A percentile compares a stretch with the other conserved stretches of the same genome.
phyloP scores from a whole-genome alignment of 2,113 vertebrate genomes.

The Ariopsis seemanni region DNA sequence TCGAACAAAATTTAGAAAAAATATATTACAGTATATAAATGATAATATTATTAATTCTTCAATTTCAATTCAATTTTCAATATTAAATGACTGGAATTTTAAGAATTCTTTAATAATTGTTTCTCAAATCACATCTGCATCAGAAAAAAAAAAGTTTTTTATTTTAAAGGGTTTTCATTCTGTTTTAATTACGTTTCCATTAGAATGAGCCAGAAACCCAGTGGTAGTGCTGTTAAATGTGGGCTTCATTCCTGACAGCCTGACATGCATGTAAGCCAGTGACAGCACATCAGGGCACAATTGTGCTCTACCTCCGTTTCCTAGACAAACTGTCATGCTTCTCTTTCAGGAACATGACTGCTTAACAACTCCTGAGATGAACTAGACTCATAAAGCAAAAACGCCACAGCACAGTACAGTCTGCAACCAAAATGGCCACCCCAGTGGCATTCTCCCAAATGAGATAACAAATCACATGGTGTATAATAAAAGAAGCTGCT shows the following conservation, averaged over 20 bases:
- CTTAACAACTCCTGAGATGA: conserved; percentile 41
- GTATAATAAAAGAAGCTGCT: conserved; percentile 10
- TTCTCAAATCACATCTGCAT: not conserved
- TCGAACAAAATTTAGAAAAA: too few relatives aligned
- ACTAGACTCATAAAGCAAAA: conserved; percentile 37
- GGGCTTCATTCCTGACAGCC: conserved; percentile 21
- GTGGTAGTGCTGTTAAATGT: not conserved
- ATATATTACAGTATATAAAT: too few relatives aligned
- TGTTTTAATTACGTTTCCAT: not conserved
- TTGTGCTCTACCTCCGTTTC: not conserved
- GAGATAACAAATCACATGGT: conserved; percentile 36
- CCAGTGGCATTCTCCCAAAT: not conserved
- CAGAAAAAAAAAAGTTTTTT: not conserved
- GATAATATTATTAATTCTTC: too few relatives aligned
- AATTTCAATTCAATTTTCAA: too few relatives aligned
- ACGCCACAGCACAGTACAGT: not conserved
- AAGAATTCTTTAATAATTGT: not conserved
- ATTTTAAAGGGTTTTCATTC: not conserved
- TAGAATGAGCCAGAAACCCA: not conserved
- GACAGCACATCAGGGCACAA: conserved; percentile 13
- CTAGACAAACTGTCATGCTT: conserved; percentile 12
- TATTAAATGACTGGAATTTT: too few relatives aligned
- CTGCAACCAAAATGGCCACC: conserved; percentile 3
- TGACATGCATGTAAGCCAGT: not conserved
- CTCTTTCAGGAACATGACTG: conserved; percentile 40